Percentiles rank a stretch among this genome's conserved stretches.
Conservation (phyloP, 2,113 vertebrate genomes). For the Hoplias malabaricus region DNA sequence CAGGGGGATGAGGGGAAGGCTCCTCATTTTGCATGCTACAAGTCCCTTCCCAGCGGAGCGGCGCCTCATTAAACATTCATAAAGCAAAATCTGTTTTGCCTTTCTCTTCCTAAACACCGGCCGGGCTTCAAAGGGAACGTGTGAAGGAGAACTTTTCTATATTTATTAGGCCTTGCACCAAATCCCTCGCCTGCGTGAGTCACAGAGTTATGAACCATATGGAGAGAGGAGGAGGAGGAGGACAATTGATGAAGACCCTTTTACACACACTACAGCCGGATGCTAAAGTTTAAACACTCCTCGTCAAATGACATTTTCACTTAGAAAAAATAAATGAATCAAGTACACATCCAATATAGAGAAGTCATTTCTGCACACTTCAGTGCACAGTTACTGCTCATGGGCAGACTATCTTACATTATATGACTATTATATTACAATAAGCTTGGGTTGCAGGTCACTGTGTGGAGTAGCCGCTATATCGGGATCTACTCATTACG, state of each 20-base stretch:
- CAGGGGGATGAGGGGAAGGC: constrained; percentile 23
- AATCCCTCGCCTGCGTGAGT: constrained; percentile 42
- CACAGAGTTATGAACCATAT: constrained; percentile 38
- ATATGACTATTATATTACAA: too few species aligned
- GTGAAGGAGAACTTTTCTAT: constrained; percentile 49
- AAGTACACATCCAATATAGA: too few species aligned
- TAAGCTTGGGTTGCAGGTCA: too few species aligned
- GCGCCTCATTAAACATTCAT: constrained; percentile 57
- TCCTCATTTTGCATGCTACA: constrained; percentile 50
- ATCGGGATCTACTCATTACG: too few species aligned
- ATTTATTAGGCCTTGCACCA: constrained; percentile 53
- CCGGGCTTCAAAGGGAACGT: constrained; percentile 51
- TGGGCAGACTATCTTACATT: too few species aligned
- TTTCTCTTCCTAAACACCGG: constrained; percentile 53
- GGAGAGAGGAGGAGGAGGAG: constrained; percentile 19
- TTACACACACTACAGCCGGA: constrained; percentile 3
- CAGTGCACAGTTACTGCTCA: too few species aligned
- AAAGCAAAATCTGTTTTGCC: constrained; percentile 55
- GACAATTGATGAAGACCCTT: constrained; percentile 21
- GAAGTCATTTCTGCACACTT: too few species aligned
- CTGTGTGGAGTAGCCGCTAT: too few species aligned
- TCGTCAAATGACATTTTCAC: too few species aligned
- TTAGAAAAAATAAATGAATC: too few species aligned
- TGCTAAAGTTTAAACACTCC: too few species aligned
- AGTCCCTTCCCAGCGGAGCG: constrained; percentile 37